Conservation (phyloP, 2,888 invertebrate species). For the Thymelicus sylvestris region DNA sequence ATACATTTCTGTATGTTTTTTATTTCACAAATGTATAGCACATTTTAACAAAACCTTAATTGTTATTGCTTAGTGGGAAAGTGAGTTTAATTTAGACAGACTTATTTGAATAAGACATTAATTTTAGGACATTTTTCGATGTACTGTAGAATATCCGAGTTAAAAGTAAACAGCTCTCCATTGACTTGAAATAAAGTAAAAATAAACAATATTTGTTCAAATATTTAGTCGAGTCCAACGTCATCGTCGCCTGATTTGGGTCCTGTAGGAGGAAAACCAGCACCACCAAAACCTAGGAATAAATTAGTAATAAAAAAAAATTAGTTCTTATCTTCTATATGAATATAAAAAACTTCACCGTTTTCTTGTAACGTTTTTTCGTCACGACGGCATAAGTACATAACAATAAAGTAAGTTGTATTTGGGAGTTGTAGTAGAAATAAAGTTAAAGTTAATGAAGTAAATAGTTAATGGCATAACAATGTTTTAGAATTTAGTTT, state of each 20-base stretch:
- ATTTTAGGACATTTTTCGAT: neutral
- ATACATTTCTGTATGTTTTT: neutral
- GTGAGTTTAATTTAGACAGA: neutral
- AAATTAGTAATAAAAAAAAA: neutral
- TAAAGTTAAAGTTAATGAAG: too few relatives aligned
- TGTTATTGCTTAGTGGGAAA: neutral
- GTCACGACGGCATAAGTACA: too few relatives aligned
- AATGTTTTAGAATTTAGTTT: too few relatives aligned
- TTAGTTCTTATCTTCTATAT: too few relatives aligned
- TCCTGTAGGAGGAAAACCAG: conserved; percentile 56
- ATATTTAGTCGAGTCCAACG: conserved; percentile 86
- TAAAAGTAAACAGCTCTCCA: neutral
- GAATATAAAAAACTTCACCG: too few relatives aligned
- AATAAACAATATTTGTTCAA: neutral
- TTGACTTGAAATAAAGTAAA: conserved; percentile 3
- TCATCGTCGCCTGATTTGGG: conserved; percentile 82
- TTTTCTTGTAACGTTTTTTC: too few relatives aligned
- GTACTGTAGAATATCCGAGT: neutral
- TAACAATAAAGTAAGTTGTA: too few relatives aligned
- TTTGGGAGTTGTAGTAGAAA: too few relatives aligned
- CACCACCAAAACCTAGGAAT: conserved; percentile 60
- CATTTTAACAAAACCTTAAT: too few relatives aligned
- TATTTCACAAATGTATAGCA: neutral
- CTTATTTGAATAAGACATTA: neutral
- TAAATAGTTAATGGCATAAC: too few relatives aligned